These are phyloP conservation scores for Amphiura filiformis DNA, from an alignment of 35 echinoderm and acorn worm genomes.

Conservation along the genomic window DNA sequence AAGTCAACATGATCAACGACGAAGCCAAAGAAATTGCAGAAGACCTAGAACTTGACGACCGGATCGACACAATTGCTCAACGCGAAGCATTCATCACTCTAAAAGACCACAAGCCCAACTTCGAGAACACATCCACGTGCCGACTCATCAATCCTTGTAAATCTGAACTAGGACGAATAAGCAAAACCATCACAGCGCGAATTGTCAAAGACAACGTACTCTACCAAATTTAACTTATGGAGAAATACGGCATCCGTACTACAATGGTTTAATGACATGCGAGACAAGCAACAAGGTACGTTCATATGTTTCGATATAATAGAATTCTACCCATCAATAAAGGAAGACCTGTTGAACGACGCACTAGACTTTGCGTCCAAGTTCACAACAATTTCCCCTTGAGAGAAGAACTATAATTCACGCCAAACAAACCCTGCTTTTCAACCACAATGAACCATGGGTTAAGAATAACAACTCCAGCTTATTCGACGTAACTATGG, in stretches of 20 bases:
- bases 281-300: neutral
- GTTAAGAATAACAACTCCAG: constrained; percentile 8
- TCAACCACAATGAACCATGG: constrained; percentile 26
- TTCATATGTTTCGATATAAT: constrained; percentile 11
- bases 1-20: no score
- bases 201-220: neutral
- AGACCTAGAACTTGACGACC: neutral
- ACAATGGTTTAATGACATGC: neutral
- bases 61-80: neutral
- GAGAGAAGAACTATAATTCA: constrained; percentile 27
- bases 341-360: constrained; percentile 23
- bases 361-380: constrained; percentile 34
- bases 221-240: constrained; percentile 36
- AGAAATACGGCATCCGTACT: constrained; percentile 32
- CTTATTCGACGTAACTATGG: constrained; percentile 34
- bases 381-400: neutral
- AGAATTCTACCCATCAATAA: no score
- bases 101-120: neutral
- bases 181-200: constrained; percentile 10
- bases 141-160: no score
- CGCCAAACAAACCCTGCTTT: constrained; percentile 8
- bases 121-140: no score
- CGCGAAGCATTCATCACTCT: neutral
- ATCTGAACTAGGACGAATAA: neutral
- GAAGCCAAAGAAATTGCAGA: neutral